These are phyloP conservation scores for Drosophila helvetica DNA, from an alignment of 2,888 invertebrate genomes.

Conservation along the genomic window DNA sequence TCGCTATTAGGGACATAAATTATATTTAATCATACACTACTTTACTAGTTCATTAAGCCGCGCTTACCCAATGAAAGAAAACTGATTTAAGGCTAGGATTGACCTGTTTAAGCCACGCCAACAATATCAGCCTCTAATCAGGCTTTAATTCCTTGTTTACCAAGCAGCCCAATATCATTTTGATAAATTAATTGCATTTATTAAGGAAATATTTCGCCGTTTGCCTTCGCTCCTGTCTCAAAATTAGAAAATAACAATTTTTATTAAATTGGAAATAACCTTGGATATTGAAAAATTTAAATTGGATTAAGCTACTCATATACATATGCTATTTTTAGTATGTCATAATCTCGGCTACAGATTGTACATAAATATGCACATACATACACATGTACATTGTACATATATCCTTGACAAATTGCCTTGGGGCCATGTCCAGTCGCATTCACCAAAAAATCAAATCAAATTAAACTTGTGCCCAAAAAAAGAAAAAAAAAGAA, in stretches of 20 bases:
- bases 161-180: no score
- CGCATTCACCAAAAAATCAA: conserved; percentile 33
- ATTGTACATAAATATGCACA: background rate
- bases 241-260: no score
- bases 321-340: no score
- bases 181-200: background rate
- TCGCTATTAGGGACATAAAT: no score
- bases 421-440: conserved; percentile 39
- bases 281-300: background rate
- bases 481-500: conserved; percentile 10
- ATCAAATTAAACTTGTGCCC: conserved; percentile 49
- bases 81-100: no score
- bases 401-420: conserved; percentile 32
- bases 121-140: background rate
- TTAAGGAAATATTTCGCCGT: background rate
- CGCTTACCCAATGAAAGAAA: no score
- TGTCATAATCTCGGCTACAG: no score
- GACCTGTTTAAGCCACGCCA: no score
- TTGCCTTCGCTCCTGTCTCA: no score
- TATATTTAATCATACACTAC: no score
- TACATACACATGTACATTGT: background rate
- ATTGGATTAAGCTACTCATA: background rate
- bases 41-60: no score
- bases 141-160: background rate
- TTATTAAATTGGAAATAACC: no score